Percentiles rank a stretch among this genome's conserved stretches.
These are phyloP conservation scores for Coracias cyanogaster DNA, from an alignment of 2,797 vertebrate species.

Conservation along the genomic window DNA sequence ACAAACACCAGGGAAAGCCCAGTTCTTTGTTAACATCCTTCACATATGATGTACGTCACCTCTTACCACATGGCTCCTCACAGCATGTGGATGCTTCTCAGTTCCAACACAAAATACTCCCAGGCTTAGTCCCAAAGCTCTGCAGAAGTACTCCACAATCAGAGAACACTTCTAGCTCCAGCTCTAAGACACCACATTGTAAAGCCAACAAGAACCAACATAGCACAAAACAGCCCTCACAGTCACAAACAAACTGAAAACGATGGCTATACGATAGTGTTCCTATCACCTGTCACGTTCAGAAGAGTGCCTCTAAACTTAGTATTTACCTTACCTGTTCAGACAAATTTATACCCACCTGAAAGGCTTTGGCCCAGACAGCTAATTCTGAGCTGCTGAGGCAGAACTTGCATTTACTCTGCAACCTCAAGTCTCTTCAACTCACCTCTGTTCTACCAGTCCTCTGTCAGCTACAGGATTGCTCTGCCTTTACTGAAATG, in stretches of 20 bases:
- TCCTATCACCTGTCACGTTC: not conserved
- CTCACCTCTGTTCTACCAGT: not conserved
- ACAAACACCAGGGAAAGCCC: not conserved
- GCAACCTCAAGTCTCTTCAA: rapidly evolving
- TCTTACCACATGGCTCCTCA: not conserved
- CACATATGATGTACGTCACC: not conserved
- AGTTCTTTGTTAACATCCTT: not conserved
- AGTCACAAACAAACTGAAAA: not conserved
- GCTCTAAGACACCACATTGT: not conserved
- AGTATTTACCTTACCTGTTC: not conserved
- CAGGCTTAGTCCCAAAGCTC: not conserved
- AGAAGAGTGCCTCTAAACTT: not conserved
- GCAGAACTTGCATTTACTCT: not conserved
- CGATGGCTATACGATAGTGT: not conserved
- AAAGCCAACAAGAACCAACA: not conserved
- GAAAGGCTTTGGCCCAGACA: not conserved
- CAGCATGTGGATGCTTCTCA: not conserved
- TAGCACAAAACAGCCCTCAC: not conserved
- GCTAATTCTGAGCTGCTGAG: not conserved
- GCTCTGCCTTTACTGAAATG: not conserved
- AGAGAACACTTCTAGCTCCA: not conserved
- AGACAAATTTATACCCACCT: not conserved
- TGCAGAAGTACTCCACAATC: not conserved
- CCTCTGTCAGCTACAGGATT: not conserved
- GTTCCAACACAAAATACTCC: not conserved